Evolutionary conservation across 2,797 vertebrate genomes (phyloP), one percentile per base, ranked within the genome.

Genomic region (Toxotes lorentzi): DNA sequence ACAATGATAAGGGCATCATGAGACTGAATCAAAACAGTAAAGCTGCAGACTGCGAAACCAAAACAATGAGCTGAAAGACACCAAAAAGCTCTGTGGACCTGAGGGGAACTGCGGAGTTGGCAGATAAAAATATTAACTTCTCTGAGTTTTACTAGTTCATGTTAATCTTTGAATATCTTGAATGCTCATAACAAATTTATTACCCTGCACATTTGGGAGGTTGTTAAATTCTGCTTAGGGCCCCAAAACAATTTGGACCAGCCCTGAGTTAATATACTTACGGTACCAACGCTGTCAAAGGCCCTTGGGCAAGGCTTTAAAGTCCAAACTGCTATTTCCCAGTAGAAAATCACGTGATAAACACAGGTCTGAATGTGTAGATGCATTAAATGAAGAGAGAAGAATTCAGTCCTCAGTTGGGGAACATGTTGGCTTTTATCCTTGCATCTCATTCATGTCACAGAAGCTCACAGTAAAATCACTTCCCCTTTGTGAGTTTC

Each of bases 381-480:
- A 51, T 4, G 13, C 24, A 51, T n/a, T 51, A 51, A 24, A 51
- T 24, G 3, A 7, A 21, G 9, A 57, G 30, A 21, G 47, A n/a
- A 10, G 47, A 48, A 9, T 19, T 9, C 40, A 14, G 40, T 41
- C 7, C 19, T n/a, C 47, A 8, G 17, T 54, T 8, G 57, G 47
- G 47, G 34, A 54, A 48, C 50, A 38, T 9, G 43, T 34, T 41
- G 43, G 48, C 21, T 59, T 67, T 62, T 11, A 45, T 40, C 38
- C 40, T 34, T n/a, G n/a, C 7, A 16, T 72, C 61, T 80, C 58
- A n/a, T 77, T 79, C 60, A 43, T 7, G 14, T 71, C n/a, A 4
- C 32, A 40, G 5, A 69, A 40, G 45, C 56, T 76, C 35, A 12
- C 13, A 3, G 71, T 72, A 16, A 67, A 87, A 71, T 61, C 72